phyloP scores from a whole-genome alignment of 1,140 invertebrate genomes.

The Gerris buenoi region DNA sequence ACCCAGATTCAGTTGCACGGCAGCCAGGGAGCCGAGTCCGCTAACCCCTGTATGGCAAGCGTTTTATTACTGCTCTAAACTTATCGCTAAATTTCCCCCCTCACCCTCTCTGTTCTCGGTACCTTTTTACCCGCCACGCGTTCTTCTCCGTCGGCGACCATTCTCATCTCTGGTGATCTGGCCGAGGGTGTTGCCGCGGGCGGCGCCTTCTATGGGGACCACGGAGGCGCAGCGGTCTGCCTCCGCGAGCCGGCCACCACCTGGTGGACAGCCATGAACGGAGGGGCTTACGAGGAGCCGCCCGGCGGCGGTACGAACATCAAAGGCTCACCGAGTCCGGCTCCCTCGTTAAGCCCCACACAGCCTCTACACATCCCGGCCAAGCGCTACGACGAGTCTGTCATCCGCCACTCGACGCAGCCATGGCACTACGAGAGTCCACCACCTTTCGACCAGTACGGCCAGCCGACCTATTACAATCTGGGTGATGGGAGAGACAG shows the following conservation, averaged over 20 bases:
- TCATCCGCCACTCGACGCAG: conserved; percentile 55
- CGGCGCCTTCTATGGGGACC: conserved; percentile 57
- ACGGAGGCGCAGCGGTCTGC: conserved; percentile 42
- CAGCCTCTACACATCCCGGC: conserved; percentile 68
- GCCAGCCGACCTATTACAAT: conserved; percentile 61
- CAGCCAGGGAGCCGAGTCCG: neutral
- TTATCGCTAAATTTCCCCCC: neutral
- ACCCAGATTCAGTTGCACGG: conserved; percentile 8
- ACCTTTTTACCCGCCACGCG: conserved; percentile 10
- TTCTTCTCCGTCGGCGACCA: conserved; percentile 31
- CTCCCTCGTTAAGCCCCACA: conserved; percentile 36
- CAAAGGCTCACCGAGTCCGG: conserved; percentile 32
- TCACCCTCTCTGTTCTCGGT: conserved; percentile 7
- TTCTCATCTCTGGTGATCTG: conserved; percentile 59
- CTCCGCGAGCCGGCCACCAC: conserved; percentile 52
- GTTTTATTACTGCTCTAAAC: conserved; percentile 4
- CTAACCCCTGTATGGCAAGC: conserved; percentile 8
- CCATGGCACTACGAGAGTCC: conserved; percentile 52
- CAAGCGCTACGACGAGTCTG: conserved; percentile 45
- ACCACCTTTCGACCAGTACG: conserved; percentile 50
- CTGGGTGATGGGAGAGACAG: conserved; percentile 42
- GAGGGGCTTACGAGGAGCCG: conserved; percentile 38
- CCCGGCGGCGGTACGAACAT: conserved; percentile 34
- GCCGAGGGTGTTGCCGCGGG: conserved; percentile 50
- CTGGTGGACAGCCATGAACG: conserved; percentile 72